These are phyloP conservation scores for Campoplex nolae DNA, from an alignment of 2,888 invertebrate species.

Conservation along the genomic window DNA sequence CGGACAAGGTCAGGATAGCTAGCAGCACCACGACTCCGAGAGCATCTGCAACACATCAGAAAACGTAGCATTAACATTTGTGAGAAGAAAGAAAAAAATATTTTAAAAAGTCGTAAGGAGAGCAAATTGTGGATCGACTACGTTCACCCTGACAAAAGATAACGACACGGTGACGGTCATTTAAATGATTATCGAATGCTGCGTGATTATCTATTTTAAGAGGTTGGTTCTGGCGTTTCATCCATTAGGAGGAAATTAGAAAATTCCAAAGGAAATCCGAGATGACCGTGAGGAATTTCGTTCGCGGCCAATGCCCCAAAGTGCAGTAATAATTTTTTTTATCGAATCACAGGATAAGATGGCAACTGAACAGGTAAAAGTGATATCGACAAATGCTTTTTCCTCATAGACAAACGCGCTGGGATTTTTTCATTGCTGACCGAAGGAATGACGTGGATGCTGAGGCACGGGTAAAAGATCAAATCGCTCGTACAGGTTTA, in stretches of 20 bases:
- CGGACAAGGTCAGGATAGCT: slow-evolving; percentile 76
- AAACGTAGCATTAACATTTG: slow-evolving; percentile 36
- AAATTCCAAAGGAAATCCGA: slow-evolving; percentile 33
- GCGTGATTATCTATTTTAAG: slow-evolving; percentile 24
- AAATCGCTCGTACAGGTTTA: background rate
- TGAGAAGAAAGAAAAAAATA: background rate
- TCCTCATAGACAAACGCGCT: slow-evolving; percentile 5
- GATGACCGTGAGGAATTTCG: slow-evolving; percentile 4
- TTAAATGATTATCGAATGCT: slow-evolving; percentile 3
- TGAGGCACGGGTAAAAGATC: slow-evolving; percentile 40
- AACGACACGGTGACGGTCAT: slow-evolving; percentile 11
- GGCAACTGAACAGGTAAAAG: slow-evolving; percentile 15
- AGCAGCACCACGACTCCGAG: slow-evolving; percentile 76
- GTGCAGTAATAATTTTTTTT: slow-evolving; percentile 35
- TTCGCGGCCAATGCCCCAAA: background rate
- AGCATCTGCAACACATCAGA: slow-evolving; percentile 81
- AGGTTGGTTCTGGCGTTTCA: background rate
- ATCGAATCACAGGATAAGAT: slow-evolving; percentile 29
- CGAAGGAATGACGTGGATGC: slow-evolving; percentile 7
- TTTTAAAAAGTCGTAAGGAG: background rate
- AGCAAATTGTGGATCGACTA: background rate
- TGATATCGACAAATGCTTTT: slow-evolving; percentile 6
- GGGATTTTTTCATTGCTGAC: slow-evolving; percentile 15
- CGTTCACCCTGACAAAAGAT: background rate
- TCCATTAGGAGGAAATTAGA: slow-evolving; percentile 22